Base-by-base conservation (phyloP, 2,888 invertebrate species). In the Mimumesa dahlbomi region DNA sequence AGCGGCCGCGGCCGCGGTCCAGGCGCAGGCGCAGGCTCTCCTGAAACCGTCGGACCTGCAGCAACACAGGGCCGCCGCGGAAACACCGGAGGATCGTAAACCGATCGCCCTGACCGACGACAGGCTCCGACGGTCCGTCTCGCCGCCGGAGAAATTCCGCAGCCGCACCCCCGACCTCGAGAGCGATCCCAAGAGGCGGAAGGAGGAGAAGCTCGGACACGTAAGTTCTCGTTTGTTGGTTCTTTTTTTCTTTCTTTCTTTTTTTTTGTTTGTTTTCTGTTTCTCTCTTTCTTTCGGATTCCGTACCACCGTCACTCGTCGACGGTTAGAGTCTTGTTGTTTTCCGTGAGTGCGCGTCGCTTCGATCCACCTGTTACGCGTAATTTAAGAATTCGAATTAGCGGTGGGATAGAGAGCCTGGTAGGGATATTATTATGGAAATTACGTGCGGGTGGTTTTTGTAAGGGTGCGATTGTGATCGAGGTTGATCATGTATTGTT, bases 201-300 rank as follows among this genome's bases (percentile, higher is more conserved):
- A 95, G 91, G 95, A 96, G 91, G 96, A 96, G 90, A 96, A 96
- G 92, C 92, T 94, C 88, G 93, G 93, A 85, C 95, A 95, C 92
- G 95, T 95, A 92, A 94, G 95, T 95, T 69, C 69, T 53, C 48
- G 49, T 9, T 64, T 21, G 21, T 7, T n/a, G 3, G 1, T 18
- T 5, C 7, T 34, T 2, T 13, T n/a, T n/a, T n/a, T n/a, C n/a
- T n/a, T n/a, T n/a, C n/a, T n/a, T n/a, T n/a, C n/a, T n/a, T 69
- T 70, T 53, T 48, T 54, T 9, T 64, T 21, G 21, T 7, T n/a
- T 7, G 1, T 18, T 5, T n/a, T 34, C 2, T 13, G n/a, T n/a
- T n/a, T n/a, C n/a, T 69, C 69, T 53, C 48, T 54, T 9, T 64
- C 16, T 16, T 7, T n/a, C 5, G 1, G n/a, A 2, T n/a, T 34